Conservation (phyloP, 2,113 vertebrate species). For the Panthera uncia region DNA sequence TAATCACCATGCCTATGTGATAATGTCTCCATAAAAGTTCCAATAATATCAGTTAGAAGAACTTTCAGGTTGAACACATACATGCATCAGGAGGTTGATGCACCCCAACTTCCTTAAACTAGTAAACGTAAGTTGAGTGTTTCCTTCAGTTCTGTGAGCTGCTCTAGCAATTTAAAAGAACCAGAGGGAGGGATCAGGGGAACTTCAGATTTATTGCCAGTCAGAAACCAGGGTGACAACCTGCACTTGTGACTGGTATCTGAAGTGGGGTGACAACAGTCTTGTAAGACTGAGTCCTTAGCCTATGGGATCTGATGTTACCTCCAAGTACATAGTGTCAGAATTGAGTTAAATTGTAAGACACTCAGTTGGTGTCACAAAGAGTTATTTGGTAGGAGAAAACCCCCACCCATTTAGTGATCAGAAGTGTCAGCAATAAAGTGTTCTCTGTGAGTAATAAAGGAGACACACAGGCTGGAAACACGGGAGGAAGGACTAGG, state of each 20-base stretch:
- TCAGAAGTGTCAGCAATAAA: neutral
- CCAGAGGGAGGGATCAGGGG: neutral
- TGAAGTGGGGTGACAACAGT: too few species aligned
- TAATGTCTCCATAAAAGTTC: neutral
- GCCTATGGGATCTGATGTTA: neutral
- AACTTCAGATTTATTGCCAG: neutral
- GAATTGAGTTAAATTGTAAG: neutral
- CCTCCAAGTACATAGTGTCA: neutral
- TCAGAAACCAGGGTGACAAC: neutral
- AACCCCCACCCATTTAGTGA: neutral
- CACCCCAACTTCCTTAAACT: neutral
- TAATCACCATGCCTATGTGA: neutral
- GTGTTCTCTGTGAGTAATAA: neutral
- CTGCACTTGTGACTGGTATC: neutral
- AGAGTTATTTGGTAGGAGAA: neutral
- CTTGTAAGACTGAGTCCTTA: neutral
- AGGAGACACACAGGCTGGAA: neutral
- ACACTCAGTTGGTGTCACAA: neutral
- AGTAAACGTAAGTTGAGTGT: neutral
- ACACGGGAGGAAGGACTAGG: neutral
- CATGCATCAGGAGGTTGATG: neutral
- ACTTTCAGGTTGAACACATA: neutral
- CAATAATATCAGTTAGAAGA: neutral
- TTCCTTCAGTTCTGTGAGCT: neutral
- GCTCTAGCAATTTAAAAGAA: neutral